Conservation (phyloP, 1,140 invertebrate species). For the Drosophila ohnishii region DNA sequence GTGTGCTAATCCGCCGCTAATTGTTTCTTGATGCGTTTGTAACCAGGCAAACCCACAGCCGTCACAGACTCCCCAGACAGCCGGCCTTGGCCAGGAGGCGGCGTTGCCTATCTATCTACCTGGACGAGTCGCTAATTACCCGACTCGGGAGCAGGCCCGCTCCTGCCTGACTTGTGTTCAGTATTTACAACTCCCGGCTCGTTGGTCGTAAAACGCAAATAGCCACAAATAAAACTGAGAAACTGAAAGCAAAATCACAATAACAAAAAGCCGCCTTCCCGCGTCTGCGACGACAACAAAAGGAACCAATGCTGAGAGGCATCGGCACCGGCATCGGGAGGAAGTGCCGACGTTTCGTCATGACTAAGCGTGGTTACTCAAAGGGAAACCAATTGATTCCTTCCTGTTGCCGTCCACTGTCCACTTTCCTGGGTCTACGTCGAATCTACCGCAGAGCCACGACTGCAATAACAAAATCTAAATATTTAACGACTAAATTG, state of each 20-base stretch:
- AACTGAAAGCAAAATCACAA: constrained; percentile 32
- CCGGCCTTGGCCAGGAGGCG: constrained; percentile 28
- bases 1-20: constrained; percentile 67
- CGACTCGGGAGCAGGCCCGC: constrained; percentile 9
- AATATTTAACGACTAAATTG: constrained; percentile 81
- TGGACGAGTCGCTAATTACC: constrained; percentile 45
- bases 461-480: constrained; percentile 65
- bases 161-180: constrained; percentile 53
- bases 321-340: constrained; percentile 39
- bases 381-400: constrained; percentile 77
- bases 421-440: background rate
- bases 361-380: constrained; percentile 66
- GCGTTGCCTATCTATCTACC: constrained; percentile 40
- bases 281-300: constrained; percentile 52
- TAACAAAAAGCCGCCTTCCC: constrained; percentile 36
- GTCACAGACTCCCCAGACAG: background rate
- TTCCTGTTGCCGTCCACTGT: constrained; percentile 58
- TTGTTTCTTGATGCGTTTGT: constrained; percentile 74
- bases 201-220: constrained; percentile 58
- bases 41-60: constrained; percentile 7
- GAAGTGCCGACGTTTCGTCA: constrained; percentile 59
- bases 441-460: constrained; percentile 33
- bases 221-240: constrained; percentile 50
- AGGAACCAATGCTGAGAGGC: constrained; percentile 50
- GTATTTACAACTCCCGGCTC: constrained; percentile 41